Base-by-base conservation (phyloP, 2,113 vertebrate genomes). In the Ceyx cyanopectus region DNA sequence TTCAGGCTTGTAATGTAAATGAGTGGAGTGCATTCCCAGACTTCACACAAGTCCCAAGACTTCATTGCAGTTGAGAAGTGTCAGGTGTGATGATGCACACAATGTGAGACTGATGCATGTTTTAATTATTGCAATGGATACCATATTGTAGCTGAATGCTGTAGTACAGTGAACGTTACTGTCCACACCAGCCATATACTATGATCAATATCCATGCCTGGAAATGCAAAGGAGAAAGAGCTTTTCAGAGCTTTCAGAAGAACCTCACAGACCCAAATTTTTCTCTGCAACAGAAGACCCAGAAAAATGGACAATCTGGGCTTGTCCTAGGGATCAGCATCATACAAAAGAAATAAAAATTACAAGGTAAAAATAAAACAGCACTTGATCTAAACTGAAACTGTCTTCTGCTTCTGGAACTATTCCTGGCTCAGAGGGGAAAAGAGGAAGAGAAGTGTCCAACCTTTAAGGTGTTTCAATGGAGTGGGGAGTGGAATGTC, bases 331-430 rank as follows among this genome's bases (percentile, higher is more conserved):
- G 46, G 34, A 82, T 87, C 67, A 69, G 58, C 58, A 76, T 92
- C 70, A 79, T 79, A 65, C 23, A 29, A 37, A 82, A 82, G 63
- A 85, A 60, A 81, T 6, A 73, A 91, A 94, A 96, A 96, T 91
- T 65, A 72, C 15, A 53, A 68, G 43, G 22, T 37, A 30, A 79
- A 93, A 72, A 87, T 37, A 37, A 73, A 22, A 14, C 81, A 87
- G 58, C 50, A 80, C n/a, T 15, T 61, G 29, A 54, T 92, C 56
- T 76, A 73, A 60, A 48, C 46, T 66, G 37, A 79, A 80, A 85
- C 20, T 46, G 12, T 45, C 68, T 87, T 68, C 63, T 90, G 79
- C 72, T 92, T 32, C 79, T 80, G 54, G 34, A 91, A 66, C 50
- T 79, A 60, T 65, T 85, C 67, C 58, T 72, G 45, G 23, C 54